Evolutionary conservation across 2,797 vertebrate genomes (phyloP).

Genomic region (Trichosurus vulpecula): DNA sequence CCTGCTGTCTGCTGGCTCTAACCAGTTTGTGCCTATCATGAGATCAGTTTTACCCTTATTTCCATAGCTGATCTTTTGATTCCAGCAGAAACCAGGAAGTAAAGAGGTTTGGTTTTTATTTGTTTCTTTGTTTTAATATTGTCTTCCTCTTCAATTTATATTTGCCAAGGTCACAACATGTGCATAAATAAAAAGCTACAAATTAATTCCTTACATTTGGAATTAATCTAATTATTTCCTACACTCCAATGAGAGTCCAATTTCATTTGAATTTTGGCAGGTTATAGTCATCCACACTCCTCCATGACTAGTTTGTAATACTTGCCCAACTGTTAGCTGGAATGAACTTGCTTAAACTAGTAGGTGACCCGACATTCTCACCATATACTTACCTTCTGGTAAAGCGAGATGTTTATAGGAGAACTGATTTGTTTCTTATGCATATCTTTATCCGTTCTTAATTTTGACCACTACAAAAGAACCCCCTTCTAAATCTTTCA

Average conservation of each 20-base stretch:
- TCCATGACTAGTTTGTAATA: background rate
- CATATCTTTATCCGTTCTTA: background rate
- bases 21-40: slow-evolving; percentile 46
- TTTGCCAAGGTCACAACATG: slow-evolving; percentile 16
- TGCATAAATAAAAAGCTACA: background rate
- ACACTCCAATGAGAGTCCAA: background rate
- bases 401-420: background rate
- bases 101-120: slow-evolving; percentile 17
- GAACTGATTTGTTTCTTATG: background rate
- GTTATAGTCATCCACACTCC: background rate
- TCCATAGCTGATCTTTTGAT: slow-evolving; percentile 33
- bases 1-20: slow-evolving; percentile 38
- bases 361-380: slow-evolving; percentile 7
- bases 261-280: slow-evolving; percentile 37
- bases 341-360: slow-evolving; percentile 36
- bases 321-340: background rate
- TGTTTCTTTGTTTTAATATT: background rate
- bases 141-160: slow-evolving; percentile 32
- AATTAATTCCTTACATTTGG: slow-evolving; percentile 5
- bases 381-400: background rate
- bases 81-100: slow-evolving; percentile 49
- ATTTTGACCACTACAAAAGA: slow-evolving; percentile 20
- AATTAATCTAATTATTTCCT: slow-evolving; percentile 31
- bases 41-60: slow-evolving; percentile 16
- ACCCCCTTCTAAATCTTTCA: background rate